Evolutionary conservation across 2,113 vertebrate species (phyloP).

Genomic region (Albula glossodonta): DNA sequence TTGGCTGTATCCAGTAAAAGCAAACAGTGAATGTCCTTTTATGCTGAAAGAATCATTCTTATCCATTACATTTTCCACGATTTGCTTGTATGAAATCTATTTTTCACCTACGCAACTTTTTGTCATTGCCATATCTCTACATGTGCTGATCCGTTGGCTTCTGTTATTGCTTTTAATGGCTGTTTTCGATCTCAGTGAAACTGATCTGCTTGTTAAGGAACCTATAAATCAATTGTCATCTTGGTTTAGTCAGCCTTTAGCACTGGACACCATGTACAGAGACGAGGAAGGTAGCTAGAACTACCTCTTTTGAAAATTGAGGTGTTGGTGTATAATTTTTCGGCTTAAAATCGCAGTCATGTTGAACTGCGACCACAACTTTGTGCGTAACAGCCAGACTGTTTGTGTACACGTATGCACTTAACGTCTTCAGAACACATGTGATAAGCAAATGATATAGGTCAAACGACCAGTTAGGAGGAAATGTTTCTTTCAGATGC

Average conservation of each 20-base stretch:
- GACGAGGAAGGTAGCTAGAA: not conserved
- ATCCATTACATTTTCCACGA: not conserved
- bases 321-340: not conserved
- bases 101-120: not conserved
- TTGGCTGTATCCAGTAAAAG: not conserved
- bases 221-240: slow-evolving; percentile 3
- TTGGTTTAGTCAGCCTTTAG: not conserved
- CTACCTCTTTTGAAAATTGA: not conserved
- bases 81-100: not conserved
- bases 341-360: not conserved
- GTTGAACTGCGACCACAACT: not conserved
- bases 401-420: not conserved
- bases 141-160: not conserved
- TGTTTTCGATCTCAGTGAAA: not conserved
- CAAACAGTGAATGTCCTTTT: not conserved
- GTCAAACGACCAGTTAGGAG: not conserved
- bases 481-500: no score
- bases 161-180: not conserved
- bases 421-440: not conserved
- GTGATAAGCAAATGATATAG: not conserved
- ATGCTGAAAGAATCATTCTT: not conserved
- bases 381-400: not conserved
- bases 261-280: not conserved
- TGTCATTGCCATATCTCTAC: not conserved
- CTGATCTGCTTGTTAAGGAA: not conserved